Conservation (phyloP, 2,888 invertebrate genomes). For the Ormyrus pomaceus region DNA sequence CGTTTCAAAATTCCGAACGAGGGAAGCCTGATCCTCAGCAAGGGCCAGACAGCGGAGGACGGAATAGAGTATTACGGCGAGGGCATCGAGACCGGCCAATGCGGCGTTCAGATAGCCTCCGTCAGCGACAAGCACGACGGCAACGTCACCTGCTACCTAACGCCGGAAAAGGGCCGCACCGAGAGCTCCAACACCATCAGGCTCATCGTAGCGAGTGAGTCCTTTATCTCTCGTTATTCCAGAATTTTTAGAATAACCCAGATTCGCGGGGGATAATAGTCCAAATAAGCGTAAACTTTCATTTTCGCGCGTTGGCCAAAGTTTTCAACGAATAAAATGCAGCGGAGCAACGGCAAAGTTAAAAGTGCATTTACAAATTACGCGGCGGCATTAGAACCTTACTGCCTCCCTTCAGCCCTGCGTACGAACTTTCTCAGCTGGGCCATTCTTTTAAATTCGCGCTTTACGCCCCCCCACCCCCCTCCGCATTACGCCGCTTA, state of each 20-base stretch:
- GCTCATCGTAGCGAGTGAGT: constrained; percentile 85
- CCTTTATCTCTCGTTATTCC: not conserved
- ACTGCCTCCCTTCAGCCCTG: no score
- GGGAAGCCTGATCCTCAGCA: constrained; percentile 53
- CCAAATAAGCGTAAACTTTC: no score
- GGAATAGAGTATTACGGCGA: constrained; percentile 76
- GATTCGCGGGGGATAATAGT: no score
- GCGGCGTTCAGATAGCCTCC: constrained; percentile 82
- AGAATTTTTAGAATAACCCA: no score
- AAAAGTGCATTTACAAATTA: no score
- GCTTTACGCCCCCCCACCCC: not conserved
- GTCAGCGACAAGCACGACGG: constrained; percentile 84
- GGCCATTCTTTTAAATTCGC: not conserved
- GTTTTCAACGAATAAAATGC: no score
- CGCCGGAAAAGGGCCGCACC: constrained; percentile 77
- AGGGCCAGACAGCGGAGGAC: constrained; percentile 63
- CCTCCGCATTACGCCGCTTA: no score
- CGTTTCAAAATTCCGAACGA: constrained; percentile 76
- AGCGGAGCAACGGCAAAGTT: no score
- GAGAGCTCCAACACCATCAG: constrained; percentile 81
- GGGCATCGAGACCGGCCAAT: constrained; percentile 81
- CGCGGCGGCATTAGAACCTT: no score
- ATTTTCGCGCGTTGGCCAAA: no score
- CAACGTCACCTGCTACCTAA: constrained; percentile 82
- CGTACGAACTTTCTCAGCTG: no score